Evolutionary conservation across 1,140 invertebrate species (phyloP).

Genomic region (Argopecten irradians): DNA sequence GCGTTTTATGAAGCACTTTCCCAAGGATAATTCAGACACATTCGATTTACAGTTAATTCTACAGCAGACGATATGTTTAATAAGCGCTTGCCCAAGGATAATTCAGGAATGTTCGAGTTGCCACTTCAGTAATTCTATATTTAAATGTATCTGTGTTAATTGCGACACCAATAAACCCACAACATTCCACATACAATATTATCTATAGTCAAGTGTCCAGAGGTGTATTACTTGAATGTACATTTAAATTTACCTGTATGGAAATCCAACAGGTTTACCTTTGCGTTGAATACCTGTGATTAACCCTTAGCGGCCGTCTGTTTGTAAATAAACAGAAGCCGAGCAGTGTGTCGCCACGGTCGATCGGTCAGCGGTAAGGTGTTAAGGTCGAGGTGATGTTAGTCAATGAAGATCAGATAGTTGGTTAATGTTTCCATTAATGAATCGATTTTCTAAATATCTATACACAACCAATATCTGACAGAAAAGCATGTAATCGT

Average conservation of each 20-base stretch:
- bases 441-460: neutral
- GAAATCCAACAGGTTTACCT: neutral
- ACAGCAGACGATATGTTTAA: too few relatives aligned
- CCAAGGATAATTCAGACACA: too few relatives aligned
- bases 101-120: neutral
- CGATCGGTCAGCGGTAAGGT: neutral
- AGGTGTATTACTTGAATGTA: neutral
- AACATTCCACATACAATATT: neutral
- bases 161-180: neutral
- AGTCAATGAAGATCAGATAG: neutral
- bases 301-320: constrained; percentile 13
- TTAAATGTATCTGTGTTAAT: neutral
- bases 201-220: neutral
- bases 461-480: neutral
- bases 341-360: neutral
- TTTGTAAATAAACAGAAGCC: neutral
- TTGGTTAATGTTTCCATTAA: neutral
- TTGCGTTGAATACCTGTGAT: neutral
- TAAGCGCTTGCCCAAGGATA: neutral
- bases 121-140: neutral
- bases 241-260: constrained; percentile 11
- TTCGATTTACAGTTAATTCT: too few relatives aligned
- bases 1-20: too few relatives aligned
- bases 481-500: neutral
- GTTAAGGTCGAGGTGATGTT: neutral